Conservation (phyloP, 2,888 invertebrate species). For the Plebejus anna region DNA sequence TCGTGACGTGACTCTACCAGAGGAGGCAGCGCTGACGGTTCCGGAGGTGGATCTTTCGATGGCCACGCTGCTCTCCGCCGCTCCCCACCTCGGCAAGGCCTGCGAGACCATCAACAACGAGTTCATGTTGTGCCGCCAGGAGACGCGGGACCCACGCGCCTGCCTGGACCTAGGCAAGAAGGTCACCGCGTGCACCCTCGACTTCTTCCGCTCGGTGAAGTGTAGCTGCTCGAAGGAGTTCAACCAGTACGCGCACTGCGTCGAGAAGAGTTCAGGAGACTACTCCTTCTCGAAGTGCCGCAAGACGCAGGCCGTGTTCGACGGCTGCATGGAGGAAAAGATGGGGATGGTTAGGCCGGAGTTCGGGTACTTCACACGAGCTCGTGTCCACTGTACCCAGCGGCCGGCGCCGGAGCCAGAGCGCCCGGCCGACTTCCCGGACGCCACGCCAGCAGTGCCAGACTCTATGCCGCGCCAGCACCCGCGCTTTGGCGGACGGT, state of each 20-base stretch:
- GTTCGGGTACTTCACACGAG: constrained; percentile 89
- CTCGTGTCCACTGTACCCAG: constrained; percentile 80
- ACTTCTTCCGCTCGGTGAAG: constrained; percentile 91
- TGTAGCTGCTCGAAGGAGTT: constrained; percentile 90
- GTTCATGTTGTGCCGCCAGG: constrained; percentile 93
- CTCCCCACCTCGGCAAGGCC: constrained; percentile 93
- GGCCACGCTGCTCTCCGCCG: constrained; percentile 90
- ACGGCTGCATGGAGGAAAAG: constrained; percentile 90
- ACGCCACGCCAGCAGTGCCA: constrained; percentile 83
- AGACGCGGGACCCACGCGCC: constrained; percentile 89
- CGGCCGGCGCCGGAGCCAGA: constrained; percentile 80
- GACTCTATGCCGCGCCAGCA: constrained; percentile 78
- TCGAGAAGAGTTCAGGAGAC: constrained; percentile 88
- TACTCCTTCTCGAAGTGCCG: constrained; percentile 85
- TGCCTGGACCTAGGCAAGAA: constrained; percentile 92
- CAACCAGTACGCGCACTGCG: constrained; percentile 84
- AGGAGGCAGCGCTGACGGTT: constrained; percentile 89
- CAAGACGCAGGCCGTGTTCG: constrained; percentile 89
- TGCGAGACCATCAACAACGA: constrained; percentile 96
- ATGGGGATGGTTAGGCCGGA: constrained; percentile 87
- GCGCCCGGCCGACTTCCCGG: constrained; percentile 79
- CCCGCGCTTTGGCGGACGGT: constrained; percentile 82
- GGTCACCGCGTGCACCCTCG: constrained; percentile 91
- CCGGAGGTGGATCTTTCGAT: constrained; percentile 89
- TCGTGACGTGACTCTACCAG: constrained; percentile 84